A percentile compares a stretch with the other conserved stretches of the same genome.
phyloP scores from a whole-genome alignment of 2,888 invertebrate genomes.

The Koerneria pararmatus region DNA sequence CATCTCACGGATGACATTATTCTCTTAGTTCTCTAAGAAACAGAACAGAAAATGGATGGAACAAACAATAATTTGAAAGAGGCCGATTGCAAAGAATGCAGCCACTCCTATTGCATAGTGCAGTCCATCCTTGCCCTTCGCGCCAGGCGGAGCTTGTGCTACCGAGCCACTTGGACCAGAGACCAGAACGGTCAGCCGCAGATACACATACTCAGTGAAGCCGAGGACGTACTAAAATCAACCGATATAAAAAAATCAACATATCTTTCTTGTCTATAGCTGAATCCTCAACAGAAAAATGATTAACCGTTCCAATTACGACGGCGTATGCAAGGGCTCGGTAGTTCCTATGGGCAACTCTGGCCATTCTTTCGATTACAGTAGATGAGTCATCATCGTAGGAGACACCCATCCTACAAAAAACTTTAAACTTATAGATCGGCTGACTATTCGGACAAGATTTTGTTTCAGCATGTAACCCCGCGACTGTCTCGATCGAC shows the following conservation, averaged over 20 bases:
- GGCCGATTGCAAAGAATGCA: conserved; percentile 44
- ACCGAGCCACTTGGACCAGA: conserved; percentile 17
- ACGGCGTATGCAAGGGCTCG: conserved; percentile 47
- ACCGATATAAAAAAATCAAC: too few species aligned
- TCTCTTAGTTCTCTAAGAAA: too few species aligned
- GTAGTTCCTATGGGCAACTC: conserved; percentile 35
- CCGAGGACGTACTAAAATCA: conserved; percentile 50
- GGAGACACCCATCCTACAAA: too few species aligned
- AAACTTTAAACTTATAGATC: too few species aligned
- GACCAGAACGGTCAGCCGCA: conserved; percentile 33
- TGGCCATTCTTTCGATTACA: conserved; percentile 19
- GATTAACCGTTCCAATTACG: conserved; percentile 31
- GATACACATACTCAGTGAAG: conserved; percentile 50
- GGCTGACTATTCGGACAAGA: too few species aligned
- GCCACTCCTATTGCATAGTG: conserved; percentile 49
- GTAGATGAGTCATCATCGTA: too few species aligned
- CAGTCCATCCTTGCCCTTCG: conserved; percentile 43
- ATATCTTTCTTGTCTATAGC: too few species aligned
- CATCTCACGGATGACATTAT: too few species aligned
- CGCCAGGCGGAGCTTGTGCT: conserved; percentile 2
- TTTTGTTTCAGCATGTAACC: too few species aligned
- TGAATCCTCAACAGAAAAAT: too few species aligned
- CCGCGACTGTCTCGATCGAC: too few species aligned
- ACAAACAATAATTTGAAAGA: conserved; percentile 45
- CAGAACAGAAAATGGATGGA: too few species aligned